Percentiles rank a stretch among this genome's conserved stretches.
Evolutionary conservation across 2,888 invertebrate species (phyloP).

Genomic region (Drosophila kambysellisi): DNA sequence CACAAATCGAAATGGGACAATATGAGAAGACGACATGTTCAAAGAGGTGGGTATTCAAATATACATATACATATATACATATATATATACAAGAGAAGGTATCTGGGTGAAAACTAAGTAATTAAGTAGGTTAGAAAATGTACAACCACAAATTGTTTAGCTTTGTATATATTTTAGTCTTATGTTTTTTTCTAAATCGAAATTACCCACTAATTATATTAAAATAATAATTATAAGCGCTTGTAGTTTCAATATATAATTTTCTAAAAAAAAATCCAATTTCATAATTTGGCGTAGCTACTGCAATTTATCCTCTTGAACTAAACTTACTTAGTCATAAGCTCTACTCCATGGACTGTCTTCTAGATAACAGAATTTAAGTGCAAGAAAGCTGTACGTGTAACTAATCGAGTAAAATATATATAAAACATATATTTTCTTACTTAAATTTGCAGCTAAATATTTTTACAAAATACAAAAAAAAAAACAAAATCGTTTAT

Average conservation of each 20-base stretch:
- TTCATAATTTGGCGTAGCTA: background rate
- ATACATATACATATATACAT: too few species aligned
- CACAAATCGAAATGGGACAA: slow-evolving; percentile 54
- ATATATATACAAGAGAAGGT: background rate
- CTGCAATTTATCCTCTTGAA: background rate
- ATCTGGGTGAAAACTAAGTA: slow-evolving; percentile 49
- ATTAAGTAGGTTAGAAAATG: slow-evolving; percentile 50
- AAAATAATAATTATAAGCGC: background rate
- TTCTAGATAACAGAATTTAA: slow-evolving; percentile 81
- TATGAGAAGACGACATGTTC: slow-evolving; percentile 49
- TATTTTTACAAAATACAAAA: slow-evolving; percentile 48
- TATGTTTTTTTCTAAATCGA: background rate
- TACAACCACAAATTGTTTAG: slow-evolving; percentile 28
- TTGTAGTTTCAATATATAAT: background rate
- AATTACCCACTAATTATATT: background rate
- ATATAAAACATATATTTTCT: slow-evolving; percentile 62
- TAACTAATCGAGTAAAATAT: slow-evolving; percentile 25
- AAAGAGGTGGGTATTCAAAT: slow-evolving; percentile 30
- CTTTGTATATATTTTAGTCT: slow-evolving; percentile 18
- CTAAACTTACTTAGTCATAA: slow-evolving; percentile 42
- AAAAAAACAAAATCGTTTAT: background rate
- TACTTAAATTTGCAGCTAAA: slow-evolving; percentile 54
- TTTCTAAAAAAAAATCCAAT: background rate
- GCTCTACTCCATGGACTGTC: slow-evolving; percentile 79
- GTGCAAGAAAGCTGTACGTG: slow-evolving; percentile 46